Percentiles rank a stretch among this genome's conserved stretches.
phyloP scores from a whole-genome alignment of 2,113 vertebrate genomes.

The Astatoreochromis straeleni region DNA sequence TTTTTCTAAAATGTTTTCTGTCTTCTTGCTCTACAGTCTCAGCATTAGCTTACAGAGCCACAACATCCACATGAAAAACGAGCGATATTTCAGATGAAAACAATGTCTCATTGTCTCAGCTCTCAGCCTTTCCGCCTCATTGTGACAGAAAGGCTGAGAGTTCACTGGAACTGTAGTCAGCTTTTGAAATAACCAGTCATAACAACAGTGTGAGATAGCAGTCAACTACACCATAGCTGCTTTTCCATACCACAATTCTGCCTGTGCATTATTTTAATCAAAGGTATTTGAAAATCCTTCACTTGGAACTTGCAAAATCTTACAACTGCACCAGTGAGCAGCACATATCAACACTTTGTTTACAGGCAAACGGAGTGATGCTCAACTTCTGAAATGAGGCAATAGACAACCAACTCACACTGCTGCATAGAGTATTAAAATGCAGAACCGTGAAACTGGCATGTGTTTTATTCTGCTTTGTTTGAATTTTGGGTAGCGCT shows the following conservation, averaged over 20 bases:
- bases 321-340: background rate
- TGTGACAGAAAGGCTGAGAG: background rate
- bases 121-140: background rate
- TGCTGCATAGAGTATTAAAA: constrained; percentile 26
- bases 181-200: background rate
- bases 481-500: constrained; percentile 41
- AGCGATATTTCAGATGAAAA: background rate
- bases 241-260: background rate
- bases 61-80: background rate
- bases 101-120: background rate
- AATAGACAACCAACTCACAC: constrained; percentile 32
- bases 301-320: background rate
- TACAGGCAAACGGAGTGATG: constrained; percentile 22
- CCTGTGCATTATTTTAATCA: background rate
- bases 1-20: background rate
- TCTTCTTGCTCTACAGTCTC: background rate
- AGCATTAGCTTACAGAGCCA: background rate
- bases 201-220: background rate
- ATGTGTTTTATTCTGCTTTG: constrained; percentile 10
- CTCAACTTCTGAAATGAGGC: constrained; percentile 30
- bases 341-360: constrained; percentile 17
- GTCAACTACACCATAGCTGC: background rate
- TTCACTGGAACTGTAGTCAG: background rate
- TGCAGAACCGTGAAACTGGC: constrained; percentile 28
- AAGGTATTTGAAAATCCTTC: background rate